phyloP scores from a whole-genome alignment of 2,888 invertebrate species.

The Stenolophus ochropezus region DNA sequence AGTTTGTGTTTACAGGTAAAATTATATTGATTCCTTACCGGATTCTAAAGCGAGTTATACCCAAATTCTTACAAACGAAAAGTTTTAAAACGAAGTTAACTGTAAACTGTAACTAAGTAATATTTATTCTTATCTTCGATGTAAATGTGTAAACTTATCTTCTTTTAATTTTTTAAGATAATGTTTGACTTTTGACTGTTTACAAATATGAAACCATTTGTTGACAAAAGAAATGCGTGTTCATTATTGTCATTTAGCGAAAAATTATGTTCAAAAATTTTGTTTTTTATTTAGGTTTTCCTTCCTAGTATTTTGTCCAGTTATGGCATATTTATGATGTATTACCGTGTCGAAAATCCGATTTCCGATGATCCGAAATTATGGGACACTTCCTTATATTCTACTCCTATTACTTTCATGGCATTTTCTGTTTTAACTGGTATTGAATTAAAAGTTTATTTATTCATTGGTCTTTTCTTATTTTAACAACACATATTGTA shows the following conservation, averaged over 20 bases:
- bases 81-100: too few species aligned
- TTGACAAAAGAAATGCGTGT: not conserved
- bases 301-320: conserved; percentile 71
- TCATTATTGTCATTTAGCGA: not conserved
- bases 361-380: conserved; percentile 68
- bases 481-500: too few species aligned
- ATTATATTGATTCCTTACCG: not conserved
- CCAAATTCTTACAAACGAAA: too few species aligned
- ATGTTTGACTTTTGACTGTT: not conserved
- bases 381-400: conserved; percentile 78
- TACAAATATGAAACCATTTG: not conserved
- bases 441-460: conserved; percentile 65
- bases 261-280: conserved; percentile 67
- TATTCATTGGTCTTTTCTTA: too few species aligned
- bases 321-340: too few species aligned
- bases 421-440: conserved; percentile 76
- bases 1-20: conserved; percentile 76
- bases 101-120: too few species aligned
- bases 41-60: not conserved
- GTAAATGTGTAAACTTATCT: not conserved
- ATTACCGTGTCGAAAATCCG: too few species aligned
- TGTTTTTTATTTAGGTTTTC: conserved; percentile 72
- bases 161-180: not conserved
- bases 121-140: not conserved
- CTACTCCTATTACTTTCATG: conserved; percentile 78